Percentiles rank a stretch among this genome's conserved stretches.
Evolutionary conservation across 2,797 vertebrate genomes (phyloP).

Genomic region (Sylvilagus floridanus): DNA sequence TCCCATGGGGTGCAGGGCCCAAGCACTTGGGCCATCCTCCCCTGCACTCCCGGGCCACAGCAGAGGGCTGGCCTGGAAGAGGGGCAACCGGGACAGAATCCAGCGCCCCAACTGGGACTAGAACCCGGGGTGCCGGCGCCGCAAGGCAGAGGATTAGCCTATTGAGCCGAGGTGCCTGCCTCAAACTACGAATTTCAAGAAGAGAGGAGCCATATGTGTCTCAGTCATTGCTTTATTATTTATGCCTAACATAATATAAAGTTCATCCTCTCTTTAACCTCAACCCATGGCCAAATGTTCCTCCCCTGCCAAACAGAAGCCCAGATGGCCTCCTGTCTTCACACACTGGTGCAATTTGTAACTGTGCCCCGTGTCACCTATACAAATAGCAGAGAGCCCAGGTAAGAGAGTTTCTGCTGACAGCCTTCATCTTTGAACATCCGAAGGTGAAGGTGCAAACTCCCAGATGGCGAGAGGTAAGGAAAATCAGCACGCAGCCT

Average conservation of each 20-base stretch:
- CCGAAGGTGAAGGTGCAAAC: background rate
- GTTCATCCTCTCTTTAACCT: background rate
- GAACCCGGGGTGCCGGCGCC: too few species aligned
- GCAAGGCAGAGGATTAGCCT: too few species aligned
- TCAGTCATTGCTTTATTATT: background rate
- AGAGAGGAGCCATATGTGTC: background rate
- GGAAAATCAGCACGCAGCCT: background rate
- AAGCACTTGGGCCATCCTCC: too few species aligned
- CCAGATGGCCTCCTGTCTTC: background rate
- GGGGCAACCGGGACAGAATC: too few species aligned
- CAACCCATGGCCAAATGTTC: background rate
- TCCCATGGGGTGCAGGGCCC: too few species aligned
- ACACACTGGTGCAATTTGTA: background rate
- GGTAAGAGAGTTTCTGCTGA: background rate
- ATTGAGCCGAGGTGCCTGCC: too few species aligned
- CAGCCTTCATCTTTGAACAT: background rate
- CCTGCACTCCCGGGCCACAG: too few species aligned
- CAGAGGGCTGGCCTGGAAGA: too few species aligned
- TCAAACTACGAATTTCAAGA: background rate
- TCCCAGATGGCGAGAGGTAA: background rate
- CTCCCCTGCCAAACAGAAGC: slow-evolving; percentile 4
- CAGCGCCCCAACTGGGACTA: too few species aligned
- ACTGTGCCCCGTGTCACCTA: background rate
- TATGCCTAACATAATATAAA: accelerated
- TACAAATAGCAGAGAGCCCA: background rate